Conservation (phyloP, 2,888 invertebrate species). For the Argynnis bischoffii region DNA sequence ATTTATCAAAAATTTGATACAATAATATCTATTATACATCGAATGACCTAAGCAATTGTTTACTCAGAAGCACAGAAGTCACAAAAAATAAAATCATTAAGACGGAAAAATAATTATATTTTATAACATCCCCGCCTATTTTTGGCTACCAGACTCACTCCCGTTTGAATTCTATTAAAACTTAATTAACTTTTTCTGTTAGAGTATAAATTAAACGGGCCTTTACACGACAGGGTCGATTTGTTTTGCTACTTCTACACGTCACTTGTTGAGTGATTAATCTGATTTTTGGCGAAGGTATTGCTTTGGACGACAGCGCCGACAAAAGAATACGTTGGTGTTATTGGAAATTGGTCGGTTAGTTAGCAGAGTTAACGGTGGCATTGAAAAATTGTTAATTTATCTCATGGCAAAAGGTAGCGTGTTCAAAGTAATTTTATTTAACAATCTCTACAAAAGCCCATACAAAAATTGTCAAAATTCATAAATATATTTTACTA, state of each 20-base stretch:
- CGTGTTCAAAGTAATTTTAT: neutral
- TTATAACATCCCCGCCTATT: constrained; percentile 81
- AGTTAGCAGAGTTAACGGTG: constrained; percentile 23
- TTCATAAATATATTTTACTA: too few species aligned
- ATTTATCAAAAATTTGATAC: constrained; percentile 18
- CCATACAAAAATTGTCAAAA: too few species aligned
- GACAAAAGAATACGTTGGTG: constrained; percentile 58
- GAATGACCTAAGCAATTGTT: constrained; percentile 55
- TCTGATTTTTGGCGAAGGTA: constrained; percentile 69
- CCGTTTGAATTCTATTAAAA: constrained; percentile 81
- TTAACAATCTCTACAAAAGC: too few species aligned
- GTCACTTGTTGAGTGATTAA: constrained; percentile 80
- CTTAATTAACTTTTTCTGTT: constrained; percentile 80
- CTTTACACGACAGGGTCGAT: constrained; percentile 70
- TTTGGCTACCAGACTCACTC: constrained; percentile 81
- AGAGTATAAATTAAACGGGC: constrained; percentile 73
- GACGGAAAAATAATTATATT: constrained; percentile 76
- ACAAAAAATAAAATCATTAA: constrained; percentile 70
- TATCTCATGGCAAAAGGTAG: neutral
- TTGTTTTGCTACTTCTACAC: constrained; percentile 81
- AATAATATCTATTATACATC: constrained; percentile 1
- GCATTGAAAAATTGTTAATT: constrained; percentile 31
- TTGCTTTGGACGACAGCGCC: constrained; percentile 68
- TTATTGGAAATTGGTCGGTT: constrained; percentile 40
- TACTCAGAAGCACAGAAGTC: constrained; percentile 63